Conservation (phyloP, 1,140 invertebrate species). For the Halictus rubicundus region DNA sequence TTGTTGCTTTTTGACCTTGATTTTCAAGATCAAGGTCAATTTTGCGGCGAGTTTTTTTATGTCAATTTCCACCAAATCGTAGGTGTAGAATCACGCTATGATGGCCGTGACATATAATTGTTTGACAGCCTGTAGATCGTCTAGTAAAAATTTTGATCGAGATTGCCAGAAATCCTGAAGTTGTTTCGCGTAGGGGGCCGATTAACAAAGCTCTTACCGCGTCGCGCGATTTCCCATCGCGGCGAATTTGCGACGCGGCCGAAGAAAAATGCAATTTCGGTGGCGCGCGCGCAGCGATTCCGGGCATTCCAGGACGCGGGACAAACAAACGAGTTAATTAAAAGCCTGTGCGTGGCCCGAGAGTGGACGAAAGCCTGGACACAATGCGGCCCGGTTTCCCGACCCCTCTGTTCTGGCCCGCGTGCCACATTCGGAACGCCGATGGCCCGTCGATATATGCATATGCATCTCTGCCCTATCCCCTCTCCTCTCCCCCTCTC, state of each 20-base stretch:
- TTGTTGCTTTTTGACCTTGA: too few species aligned
- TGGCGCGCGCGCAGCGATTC: slow-evolving; percentile 8
- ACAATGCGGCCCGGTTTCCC: neutral
- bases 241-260: neutral
- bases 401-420: neutral
- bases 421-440: neutral
- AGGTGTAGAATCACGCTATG: too few species aligned
- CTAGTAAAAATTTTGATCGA: too few species aligned
- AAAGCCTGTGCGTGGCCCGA: slow-evolving; percentile 2
- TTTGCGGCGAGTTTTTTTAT: too few species aligned
- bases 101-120: too few species aligned
- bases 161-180: too few species aligned
- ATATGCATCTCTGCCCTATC: slow-evolving; percentile 48
- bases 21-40: too few species aligned
- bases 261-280: slow-evolving; percentile 50
- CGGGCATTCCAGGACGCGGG: slow-evolving; percentile 15
- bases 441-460: slow-evolving; percentile 29
- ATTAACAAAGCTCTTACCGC: neutral
- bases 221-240: neutral
- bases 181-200: too few species aligned
- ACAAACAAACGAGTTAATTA: slow-evolving; percentile 48
- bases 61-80: too few species aligned
- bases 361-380: neutral
- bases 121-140: too few species aligned
- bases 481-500: neutral